Percentiles rank a stretch among this genome's conserved stretches.
Conservation (phyloP, 2,113 vertebrate species). For the Cynoglossus semilaevis region DNA sequence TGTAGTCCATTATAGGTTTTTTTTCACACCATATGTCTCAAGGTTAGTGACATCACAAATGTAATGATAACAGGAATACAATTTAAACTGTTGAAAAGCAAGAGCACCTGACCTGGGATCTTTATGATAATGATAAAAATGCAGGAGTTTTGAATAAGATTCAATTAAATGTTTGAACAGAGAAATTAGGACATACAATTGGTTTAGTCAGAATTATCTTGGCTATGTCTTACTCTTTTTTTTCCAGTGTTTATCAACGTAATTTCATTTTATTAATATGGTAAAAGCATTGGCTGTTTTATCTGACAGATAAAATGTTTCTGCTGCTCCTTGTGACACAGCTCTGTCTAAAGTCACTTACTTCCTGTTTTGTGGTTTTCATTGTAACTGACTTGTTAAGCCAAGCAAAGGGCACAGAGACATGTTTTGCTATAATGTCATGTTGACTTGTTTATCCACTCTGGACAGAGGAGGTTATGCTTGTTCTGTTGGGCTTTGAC, state of each 20-base stretch:
- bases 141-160: too few species aligned
- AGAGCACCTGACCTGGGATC: too few species aligned
- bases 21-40: too few species aligned
- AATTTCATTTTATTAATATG: neutral
- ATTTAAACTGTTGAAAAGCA: too few species aligned
- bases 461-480: slow-evolving; percentile 21
- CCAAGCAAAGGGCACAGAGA: slow-evolving; percentile 27
- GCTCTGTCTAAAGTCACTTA: slow-evolving; percentile 47
- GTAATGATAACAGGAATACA: too few species aligned
- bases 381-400: slow-evolving; percentile 53
- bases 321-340: slow-evolving; percentile 22
- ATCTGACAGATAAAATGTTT: slow-evolving; percentile 2
- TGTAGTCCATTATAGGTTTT: too few species aligned
- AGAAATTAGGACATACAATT: too few species aligned
- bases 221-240: neutral
- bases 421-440: slow-evolving; percentile 24
- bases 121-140: too few species aligned
- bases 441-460: slow-evolving; percentile 45
- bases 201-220: too few species aligned
- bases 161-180: too few species aligned
- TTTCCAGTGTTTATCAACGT: neutral
- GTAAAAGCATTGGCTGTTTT: neutral
- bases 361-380: slow-evolving; percentile 65
- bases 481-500: slow-evolving; percentile 39
- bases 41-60: too few species aligned